Conservation (phyloP, 2,888 invertebrate genomes). For the Petrolisthes cinctipes region DNA sequence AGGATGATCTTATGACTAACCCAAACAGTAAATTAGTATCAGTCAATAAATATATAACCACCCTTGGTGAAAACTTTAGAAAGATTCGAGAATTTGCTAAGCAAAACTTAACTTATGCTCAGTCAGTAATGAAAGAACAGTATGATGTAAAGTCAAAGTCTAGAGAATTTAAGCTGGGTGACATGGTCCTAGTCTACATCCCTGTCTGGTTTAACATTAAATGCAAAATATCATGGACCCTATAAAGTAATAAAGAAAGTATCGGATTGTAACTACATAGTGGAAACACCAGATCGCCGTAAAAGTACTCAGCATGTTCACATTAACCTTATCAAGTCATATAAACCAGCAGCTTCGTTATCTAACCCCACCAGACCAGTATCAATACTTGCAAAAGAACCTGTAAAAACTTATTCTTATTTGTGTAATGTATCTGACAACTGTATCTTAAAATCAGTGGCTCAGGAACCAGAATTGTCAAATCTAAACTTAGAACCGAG, state of each 20-base stretch:
- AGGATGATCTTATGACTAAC: too few species aligned
- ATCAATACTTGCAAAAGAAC: background rate
- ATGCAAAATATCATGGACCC: constrained; percentile 14
- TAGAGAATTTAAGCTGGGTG: constrained; percentile 10
- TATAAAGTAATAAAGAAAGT: too few species aligned
- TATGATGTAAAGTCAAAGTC: constrained; percentile 10
- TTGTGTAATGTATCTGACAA: too few species aligned
- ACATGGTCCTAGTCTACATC: constrained; percentile 7
- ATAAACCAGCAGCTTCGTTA: background rate
- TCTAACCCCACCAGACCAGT: background rate
- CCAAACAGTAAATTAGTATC: too few species aligned
- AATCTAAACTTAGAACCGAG: too few species aligned
- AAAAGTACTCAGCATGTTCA: background rate
- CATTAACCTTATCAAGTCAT: background rate
- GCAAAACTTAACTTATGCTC: background rate
- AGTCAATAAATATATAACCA: too few species aligned
- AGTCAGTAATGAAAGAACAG: background rate
- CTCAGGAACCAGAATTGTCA: too few species aligned
- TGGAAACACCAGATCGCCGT: background rate
- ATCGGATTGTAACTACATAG: background rate
- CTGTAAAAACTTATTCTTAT: background rate
- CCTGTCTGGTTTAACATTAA: background rate
- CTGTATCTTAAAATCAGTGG: too few species aligned
- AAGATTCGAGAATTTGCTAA: background rate
- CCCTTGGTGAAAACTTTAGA: background rate